Evolutionary conservation across 2,113 vertebrate genomes (phyloP).

Genomic region (Erythrolamprus reginae): DNA sequence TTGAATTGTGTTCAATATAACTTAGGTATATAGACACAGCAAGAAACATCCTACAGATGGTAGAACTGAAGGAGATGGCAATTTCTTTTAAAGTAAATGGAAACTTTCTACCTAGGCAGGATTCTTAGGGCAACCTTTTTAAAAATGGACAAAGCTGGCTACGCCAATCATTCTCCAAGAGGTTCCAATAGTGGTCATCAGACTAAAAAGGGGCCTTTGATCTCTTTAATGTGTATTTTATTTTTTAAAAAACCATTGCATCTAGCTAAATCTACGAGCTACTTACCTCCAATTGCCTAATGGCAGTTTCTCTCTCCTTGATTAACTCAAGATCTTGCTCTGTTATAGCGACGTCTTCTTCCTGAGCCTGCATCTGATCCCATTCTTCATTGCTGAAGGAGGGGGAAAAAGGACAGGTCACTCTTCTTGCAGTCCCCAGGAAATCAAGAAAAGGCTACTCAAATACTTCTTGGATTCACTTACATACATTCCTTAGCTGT

Average conservation of each 20-base stretch:
- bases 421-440: background rate
- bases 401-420: slow-evolving; percentile 19
- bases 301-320: slow-evolving; percentile 92
- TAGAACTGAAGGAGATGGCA: background rate
- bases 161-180: background rate
- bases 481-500: background rate
- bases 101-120: background rate
- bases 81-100: background rate
- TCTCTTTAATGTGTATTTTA: slow-evolving; percentile 16
- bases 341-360: slow-evolving; percentile 84
- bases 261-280: slow-evolving; percentile 28
- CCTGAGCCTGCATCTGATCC: slow-evolving; percentile 85
- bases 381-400: slow-evolving; percentile 86
- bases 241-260: background rate
- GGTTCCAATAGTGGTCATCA: background rate
- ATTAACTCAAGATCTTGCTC: slow-evolving; percentile 95
- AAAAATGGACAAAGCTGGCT: background rate
- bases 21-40: background rate
- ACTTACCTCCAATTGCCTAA: slow-evolving; percentile 90
- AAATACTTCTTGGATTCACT: background rate
- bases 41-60: background rate
- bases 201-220: slow-evolving; percentile 13
- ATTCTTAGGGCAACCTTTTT: background rate
- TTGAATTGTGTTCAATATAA: background rate
- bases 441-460: background rate